Conservation (phyloP, 1,140 invertebrate species). For the Zaprionus inermis region DNA sequence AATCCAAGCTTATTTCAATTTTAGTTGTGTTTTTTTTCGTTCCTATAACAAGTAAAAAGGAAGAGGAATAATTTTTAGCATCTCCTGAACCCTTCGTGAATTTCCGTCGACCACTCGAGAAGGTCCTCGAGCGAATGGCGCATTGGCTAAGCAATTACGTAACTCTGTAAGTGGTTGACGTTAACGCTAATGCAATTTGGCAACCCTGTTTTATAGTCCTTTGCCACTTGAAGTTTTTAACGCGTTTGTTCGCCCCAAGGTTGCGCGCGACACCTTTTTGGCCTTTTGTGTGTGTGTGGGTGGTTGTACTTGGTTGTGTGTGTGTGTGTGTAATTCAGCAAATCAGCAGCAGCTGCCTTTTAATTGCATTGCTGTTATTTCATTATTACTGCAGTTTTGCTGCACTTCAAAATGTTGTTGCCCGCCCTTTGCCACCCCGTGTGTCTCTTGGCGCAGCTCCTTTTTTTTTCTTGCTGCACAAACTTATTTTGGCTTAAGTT, state of each 20-base stretch:
- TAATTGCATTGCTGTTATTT: conserved; percentile 80
- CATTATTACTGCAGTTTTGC: conserved; percentile 70
- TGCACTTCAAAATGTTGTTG: conserved; percentile 20
- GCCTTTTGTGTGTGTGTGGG: conserved; percentile 26
- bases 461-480: conserved; percentile 33
- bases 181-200: conserved; percentile 53
- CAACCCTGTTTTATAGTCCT: conserved; percentile 44
- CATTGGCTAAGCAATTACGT: conserved; percentile 51
- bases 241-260: conserved; percentile 40
- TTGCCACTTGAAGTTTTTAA: conserved; percentile 58
- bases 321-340: conserved; percentile 52
- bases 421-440: neutral
- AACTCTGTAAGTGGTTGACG: conserved; percentile 51
- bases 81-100: neutral
- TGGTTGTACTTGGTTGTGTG: neutral
- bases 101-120: neutral
- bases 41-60: neutral
- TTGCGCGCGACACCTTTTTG: conserved; percentile 47
- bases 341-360: conserved; percentile 68
- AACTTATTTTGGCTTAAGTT: conserved; percentile 78
- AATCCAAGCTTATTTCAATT: neutral
- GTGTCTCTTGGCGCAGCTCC: neutral
- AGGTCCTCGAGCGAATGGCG: conserved; percentile 7
- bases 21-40: neutral
- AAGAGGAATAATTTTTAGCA: neutral